These are phyloP conservation scores for Gymnorhina tibicen DNA, from an alignment of 2,113 vertebrate species.

Conservation along the genomic window DNA sequence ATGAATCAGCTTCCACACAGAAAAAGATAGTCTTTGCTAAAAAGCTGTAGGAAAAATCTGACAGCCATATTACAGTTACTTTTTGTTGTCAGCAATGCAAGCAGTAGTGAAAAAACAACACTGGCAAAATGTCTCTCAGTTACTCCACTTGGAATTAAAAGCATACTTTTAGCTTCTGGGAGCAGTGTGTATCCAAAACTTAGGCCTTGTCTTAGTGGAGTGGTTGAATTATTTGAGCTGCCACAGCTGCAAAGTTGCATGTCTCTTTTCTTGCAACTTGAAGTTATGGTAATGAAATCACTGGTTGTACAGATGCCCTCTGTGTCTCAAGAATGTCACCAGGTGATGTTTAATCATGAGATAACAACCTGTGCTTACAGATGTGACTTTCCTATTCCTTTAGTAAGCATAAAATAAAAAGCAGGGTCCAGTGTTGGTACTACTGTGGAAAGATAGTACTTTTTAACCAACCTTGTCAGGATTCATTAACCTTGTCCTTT, in stretches of 20 bases:
- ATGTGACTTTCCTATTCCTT: neutral
- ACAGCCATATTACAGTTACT: neutral
- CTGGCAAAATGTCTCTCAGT: neutral
- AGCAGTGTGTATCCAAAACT: neutral
- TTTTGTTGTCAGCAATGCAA: neutral
- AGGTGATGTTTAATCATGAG: neutral
- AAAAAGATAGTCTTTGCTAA: neutral
- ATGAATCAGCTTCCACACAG: neutral
- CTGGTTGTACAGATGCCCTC: neutral
- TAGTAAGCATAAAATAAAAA: neutral
- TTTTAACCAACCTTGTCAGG: neutral
- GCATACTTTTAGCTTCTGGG: neutral
- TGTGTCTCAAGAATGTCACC: neutral
- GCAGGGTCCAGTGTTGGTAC: neutral
- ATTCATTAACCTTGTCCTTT: neutral
- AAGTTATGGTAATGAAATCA: neutral
- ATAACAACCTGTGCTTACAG: neutral
- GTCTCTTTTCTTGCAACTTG: neutral
- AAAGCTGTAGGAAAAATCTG: neutral
- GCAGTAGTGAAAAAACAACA: neutral
- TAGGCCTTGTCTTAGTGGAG: neutral
- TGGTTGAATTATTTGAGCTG: neutral
- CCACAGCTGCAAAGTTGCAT: neutral
- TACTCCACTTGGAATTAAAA: neutral
- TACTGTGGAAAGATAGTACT: neutral